Evolutionary conservation across 30 jellyfish, hydroid and myxozoan genomes (phyloP).

Genomic region (Pseudorhiza aurosa): DNA sequence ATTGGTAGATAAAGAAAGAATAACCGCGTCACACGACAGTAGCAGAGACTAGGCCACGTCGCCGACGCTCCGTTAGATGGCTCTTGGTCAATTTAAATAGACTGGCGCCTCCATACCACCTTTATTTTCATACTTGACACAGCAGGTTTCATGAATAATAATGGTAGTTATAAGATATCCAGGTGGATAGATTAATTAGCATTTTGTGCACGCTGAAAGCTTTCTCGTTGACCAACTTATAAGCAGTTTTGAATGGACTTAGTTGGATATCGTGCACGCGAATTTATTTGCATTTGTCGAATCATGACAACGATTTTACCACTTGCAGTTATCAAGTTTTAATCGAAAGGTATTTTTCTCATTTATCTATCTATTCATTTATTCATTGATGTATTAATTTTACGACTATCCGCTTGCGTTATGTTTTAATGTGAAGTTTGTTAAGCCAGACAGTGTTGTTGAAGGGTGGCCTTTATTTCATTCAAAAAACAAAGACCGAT

Average conservation of each 20-base stretch:
- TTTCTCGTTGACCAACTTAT: neutral
- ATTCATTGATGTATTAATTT: no score
- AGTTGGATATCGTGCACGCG: slow-evolving; percentile 4
- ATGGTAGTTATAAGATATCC: slow-evolving; percentile 3
- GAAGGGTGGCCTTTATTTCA: no score
- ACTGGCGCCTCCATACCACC: slow-evolving; percentile 8
- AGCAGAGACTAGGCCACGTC: slow-evolving; percentile 34
- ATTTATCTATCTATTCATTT: no score
- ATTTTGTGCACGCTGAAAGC: neutral
- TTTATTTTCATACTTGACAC: neutral
- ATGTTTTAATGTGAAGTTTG: no score
- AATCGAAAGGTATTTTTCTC: neutral
- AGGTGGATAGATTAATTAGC: slow-evolving; percentile 19
- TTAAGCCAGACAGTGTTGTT: no score
- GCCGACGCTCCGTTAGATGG: neutral
- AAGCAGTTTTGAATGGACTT: neutral
- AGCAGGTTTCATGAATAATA: slow-evolving; percentile 10
- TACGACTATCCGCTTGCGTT: no score
- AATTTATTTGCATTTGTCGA: neutral
- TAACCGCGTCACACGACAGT: no score
- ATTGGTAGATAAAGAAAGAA: no score
- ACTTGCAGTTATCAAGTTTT: neutral
- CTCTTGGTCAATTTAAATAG: neutral
- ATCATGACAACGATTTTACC: neutral
- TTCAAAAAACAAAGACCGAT: no score